Evolutionary conservation across 2,888 invertebrate genomes (phyloP).

Genomic region (Adelphocoris suturalis): DNA sequence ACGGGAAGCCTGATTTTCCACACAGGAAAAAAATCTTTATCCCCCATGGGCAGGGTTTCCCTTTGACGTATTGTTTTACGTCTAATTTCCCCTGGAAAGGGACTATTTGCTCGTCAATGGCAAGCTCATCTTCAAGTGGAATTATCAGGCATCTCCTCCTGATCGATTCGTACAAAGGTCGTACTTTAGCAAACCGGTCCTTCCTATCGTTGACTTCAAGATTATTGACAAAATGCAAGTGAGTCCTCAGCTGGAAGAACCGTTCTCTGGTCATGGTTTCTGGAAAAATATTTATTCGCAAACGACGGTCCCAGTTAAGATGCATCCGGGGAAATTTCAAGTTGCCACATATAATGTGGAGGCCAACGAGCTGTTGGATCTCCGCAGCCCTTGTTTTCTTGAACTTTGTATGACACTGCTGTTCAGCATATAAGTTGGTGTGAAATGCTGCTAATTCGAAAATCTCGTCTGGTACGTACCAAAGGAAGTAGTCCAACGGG

Average conservation of each 20-base stretch:
- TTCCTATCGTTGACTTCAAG: conserved; percentile 56
- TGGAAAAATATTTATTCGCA: conserved; percentile 40
- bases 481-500: conserved; percentile 4
- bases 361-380: not conserved
- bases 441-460: conserved; percentile 7
- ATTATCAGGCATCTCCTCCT: conserved; percentile 73
- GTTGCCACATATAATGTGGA: conserved; percentile 19
- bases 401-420: not conserved
- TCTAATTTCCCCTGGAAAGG: conserved; percentile 76
- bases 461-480: not conserved
- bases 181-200: conserved; percentile 75
- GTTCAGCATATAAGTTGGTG: conserved; percentile 5
- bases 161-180: conserved; percentile 75
- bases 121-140: conserved; percentile 71
- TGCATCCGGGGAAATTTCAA: conserved; percentile 30
- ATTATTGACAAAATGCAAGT: conserved; percentile 75
- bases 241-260: conserved; percentile 74
- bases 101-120: conserved; percentile 77
- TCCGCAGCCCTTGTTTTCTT: not conserved
- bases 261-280: conserved; percentile 74
- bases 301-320: not conserved
- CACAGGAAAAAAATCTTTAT: conserved; percentile 75
- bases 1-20: conserved; percentile 75
- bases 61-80: conserved; percentile 76
- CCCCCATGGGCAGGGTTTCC: no score